phyloP scores from a whole-genome alignment of 92 coral and sea anemone genomes.

The Anthopleura xanthogrammica region DNA sequence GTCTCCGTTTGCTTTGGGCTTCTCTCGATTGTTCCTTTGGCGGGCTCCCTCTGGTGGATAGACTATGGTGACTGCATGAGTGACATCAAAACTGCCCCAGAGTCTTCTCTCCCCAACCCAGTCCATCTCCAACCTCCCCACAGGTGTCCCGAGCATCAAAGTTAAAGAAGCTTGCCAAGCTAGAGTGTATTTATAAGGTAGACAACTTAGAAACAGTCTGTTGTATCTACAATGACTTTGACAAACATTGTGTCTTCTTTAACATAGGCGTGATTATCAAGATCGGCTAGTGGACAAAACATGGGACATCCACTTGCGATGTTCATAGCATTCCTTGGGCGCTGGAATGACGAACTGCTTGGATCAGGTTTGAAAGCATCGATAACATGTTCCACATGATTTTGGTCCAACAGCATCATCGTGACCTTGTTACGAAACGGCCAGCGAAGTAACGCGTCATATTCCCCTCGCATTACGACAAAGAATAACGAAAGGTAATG shows the following conservation, averaged over 20 bases:
- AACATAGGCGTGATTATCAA: slow-evolving; percentile 11
- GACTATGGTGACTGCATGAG: too few relatives aligned
- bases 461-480: slow-evolving; percentile 70
- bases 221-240: slow-evolving; percentile 29
- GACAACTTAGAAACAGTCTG: slow-evolving; percentile 5
- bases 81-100: too few relatives aligned
- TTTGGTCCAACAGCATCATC: slow-evolving; percentile 26
- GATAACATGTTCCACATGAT: slow-evolving; percentile 45
- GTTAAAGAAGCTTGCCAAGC: background rate
- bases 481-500: slow-evolving; percentile 59
- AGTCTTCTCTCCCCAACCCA: too few relatives aligned
- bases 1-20: too few relatives aligned
- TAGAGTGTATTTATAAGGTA: too few relatives aligned
- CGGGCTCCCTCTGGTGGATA: too few relatives aligned
- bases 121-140: too few relatives aligned
- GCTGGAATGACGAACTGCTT: slow-evolving; percentile 17
- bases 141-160: too few relatives aligned
- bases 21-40: too few relatives aligned
- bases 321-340: slow-evolving; percentile 23
- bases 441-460: slow-evolving; percentile 80
- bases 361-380: slow-evolving; percentile 58
- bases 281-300: slow-evolving; percentile 28
- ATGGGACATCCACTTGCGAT: slow-evolving; percentile 30
- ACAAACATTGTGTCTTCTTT: slow-evolving; percentile 36
- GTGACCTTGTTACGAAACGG: slow-evolving; percentile 75